These are phyloP conservation scores for Etheostoma spectabile DNA, from an alignment of 2,113 vertebrate genomes.

Conservation along the genomic window DNA sequence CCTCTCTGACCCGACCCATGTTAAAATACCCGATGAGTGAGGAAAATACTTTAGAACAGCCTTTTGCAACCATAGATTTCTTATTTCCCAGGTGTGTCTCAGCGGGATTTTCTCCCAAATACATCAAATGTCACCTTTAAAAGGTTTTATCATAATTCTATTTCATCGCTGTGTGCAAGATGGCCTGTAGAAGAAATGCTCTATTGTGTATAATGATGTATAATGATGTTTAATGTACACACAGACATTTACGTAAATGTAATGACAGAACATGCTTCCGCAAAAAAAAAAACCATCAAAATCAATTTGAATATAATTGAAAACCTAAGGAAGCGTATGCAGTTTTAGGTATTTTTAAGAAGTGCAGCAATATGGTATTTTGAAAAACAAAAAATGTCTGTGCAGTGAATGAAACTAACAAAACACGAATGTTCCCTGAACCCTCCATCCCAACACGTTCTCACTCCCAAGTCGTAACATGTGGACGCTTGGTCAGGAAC, in stretches of 20 bases:
- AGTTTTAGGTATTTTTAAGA: neutral
- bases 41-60: neutral
- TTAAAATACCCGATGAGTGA: neutral
- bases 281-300: neutral
- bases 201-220: neutral
- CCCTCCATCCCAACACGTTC: no score
- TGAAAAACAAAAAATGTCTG: neutral
- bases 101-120: neutral
- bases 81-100: neutral
- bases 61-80: neutral
- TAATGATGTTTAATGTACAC: neutral
- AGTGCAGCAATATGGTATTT: neutral
- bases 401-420: neutral
- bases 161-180: neutral
- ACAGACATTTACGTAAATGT: neutral
- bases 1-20: constrained; percentile 19
- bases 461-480: no score
- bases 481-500: no score
- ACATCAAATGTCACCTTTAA: neutral
- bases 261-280: neutral
- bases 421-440: neutral
- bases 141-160: neutral
- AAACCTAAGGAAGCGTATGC: neutral
- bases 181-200: neutral
- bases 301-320: neutral